phyloP scores from a whole-genome alignment of 2,113 vertebrate species.

The Mobula birostris region DNA sequence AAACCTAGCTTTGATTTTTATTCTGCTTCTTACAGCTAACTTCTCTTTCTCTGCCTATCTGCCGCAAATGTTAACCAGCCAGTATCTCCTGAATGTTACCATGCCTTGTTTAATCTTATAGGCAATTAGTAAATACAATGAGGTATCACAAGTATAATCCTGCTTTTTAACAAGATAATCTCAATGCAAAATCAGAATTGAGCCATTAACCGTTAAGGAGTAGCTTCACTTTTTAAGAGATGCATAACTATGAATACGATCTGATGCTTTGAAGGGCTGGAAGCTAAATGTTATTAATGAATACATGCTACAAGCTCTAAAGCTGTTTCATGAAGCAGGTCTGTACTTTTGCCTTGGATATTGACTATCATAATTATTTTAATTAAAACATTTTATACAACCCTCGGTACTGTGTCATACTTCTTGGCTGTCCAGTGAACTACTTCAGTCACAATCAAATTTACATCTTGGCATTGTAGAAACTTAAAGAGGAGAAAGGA shows the following conservation, averaged over 20 bases:
- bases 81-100: background rate
- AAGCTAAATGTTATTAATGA: background rate
- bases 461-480: too few relatives aligned
- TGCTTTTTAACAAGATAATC: background rate
- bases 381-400: constrained; percentile 17
- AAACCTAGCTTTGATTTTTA: background rate
- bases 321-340: background rate
- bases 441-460: background rate
- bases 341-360: background rate
- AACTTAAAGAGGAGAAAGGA: too few relatives aligned
- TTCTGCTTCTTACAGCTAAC: background rate
- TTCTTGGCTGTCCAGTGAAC: background rate
- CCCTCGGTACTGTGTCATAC: background rate
- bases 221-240: background rate
- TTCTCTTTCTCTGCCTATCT: background rate
- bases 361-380: background rate
- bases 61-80: background rate
- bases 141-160: background rate
- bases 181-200: background rate
- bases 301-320: background rate
- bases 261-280: background rate
- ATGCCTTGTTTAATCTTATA: background rate
- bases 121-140: background rate
- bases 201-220: background rate
- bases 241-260: background rate